Base-by-base conservation (phyloP, 2,888 invertebrate species). In the Eubasilissa splendida region DNA sequence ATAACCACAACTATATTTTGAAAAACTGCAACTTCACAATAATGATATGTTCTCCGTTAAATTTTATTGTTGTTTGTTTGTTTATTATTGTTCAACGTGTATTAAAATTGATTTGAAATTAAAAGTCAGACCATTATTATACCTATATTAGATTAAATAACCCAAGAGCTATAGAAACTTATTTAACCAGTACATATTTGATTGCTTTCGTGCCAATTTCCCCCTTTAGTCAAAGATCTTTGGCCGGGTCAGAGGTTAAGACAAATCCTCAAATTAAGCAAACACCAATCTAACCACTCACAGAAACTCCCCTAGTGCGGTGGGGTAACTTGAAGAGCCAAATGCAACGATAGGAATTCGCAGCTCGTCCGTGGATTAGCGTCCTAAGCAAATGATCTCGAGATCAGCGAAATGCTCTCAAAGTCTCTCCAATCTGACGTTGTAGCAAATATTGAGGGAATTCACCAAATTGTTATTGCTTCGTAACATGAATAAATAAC, bases 371-470 rank as follows among this genome's bases (percentile, higher is more conserved):
- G 50, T n/a, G 80, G 80, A 80, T 80, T 80, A 76, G 65, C 75
- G 76, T 70, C 76, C 80, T 80, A 76, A 80, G 80, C 76, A 80
- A 80, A 79, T 79, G 73, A 73, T 79, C 79, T 71, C 54, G 52
- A 42, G 53, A 54, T 52, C 71, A 59, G 68, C 14, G 68, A 22
- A 75, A 11, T 42, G 63, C 63, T 33, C 14, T 22, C 22, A 11
- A 10, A 33, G 33, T 5, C 63, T 33, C 10, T 33, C 9, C 63
- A 33, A 63, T 33, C 33, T 63, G 63, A 63, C 31, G 63, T 33
- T 63, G 63, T 63, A 31, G 33, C 63, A 31, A 59, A 7, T 63
- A 63, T 63, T 63, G 63, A 11, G 42, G 31, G 31, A 63, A 31
- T 63, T 31, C 33, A 12, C 31, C 22, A 63, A 31, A 63, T 42